These are phyloP conservation scores for Phyllotis vaccarum DNA, from an alignment of 2,797 vertebrate genomes.

Conservation along the genomic window DNA sequence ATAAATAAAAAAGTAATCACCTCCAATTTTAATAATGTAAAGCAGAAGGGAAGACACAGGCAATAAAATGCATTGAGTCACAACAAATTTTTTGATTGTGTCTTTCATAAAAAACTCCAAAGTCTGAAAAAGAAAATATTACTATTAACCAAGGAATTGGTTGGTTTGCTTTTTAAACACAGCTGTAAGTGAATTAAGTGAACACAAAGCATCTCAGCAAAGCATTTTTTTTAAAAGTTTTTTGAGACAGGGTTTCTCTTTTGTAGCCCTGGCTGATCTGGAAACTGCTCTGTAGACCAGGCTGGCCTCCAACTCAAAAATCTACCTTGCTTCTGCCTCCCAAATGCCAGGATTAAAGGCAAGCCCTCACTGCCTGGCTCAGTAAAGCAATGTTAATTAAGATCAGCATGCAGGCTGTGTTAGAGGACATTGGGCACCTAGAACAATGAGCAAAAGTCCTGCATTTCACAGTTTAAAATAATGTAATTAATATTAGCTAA, in stretches of 20 bases:
- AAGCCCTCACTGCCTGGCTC: neutral
- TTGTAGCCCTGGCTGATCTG: too few relatives aligned
- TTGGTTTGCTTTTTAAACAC: slow-evolving; percentile 60
- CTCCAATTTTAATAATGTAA: slow-evolving; percentile 99
- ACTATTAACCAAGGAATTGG: slow-evolving; percentile 50
- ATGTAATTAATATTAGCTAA: slow-evolving; percentile 42
- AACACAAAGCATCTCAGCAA: slow-evolving; percentile 44
- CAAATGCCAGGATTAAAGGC: too few relatives aligned
- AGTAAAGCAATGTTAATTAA: slow-evolving; percentile 38
- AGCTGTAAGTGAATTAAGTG: slow-evolving; percentile 39
- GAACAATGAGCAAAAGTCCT: slow-evolving; percentile 15
- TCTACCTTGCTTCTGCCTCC: too few relatives aligned
- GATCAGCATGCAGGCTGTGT: slow-evolving; percentile 44
- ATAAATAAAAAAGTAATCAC: slow-evolving; percentile 99
- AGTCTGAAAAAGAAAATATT: slow-evolving; percentile 89
- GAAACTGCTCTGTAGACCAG: too few relatives aligned
- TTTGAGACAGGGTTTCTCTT: too few relatives aligned
- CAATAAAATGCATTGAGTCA: slow-evolving; percentile 98
- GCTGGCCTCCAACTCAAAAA: too few relatives aligned
- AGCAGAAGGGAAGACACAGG: slow-evolving; percentile 98
- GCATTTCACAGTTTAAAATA: slow-evolving; percentile 53
- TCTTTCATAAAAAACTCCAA: slow-evolving; percentile 98
- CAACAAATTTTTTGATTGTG: slow-evolving; percentile 97
- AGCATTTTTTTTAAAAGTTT: neutral
- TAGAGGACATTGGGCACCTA: slow-evolving; percentile 13